Conservation (phyloP, 2,797 vertebrate genomes). For the Poliocrania exsul region DNA sequence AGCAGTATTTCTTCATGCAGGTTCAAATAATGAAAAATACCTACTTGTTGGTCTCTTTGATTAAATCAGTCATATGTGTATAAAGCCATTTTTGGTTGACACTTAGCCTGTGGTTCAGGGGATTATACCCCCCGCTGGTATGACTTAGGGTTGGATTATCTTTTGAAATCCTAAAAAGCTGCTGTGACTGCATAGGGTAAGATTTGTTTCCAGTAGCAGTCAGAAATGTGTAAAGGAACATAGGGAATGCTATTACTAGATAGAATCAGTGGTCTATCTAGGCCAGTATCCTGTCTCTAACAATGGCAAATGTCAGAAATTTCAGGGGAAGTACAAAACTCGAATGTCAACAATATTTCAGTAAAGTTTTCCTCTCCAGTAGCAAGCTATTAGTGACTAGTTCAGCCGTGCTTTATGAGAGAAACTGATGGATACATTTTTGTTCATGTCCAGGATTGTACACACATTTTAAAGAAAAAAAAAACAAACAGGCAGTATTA, state of each 20-base stretch:
- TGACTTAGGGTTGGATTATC: not conserved
- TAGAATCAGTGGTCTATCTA: not conserved
- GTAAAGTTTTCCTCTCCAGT: not conserved
- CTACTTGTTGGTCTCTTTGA: not conserved
- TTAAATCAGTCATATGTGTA: not conserved
- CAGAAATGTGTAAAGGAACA: not conserved
- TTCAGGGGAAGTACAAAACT: not conserved
- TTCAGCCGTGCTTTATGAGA: not conserved
- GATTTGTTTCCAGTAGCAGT: constrained; percentile 5
- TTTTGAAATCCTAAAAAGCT: constrained; percentile 24
- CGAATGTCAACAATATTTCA: not conserved
- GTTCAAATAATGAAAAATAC: not conserved
- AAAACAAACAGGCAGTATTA: not conserved
- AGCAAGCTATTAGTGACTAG: not conserved
- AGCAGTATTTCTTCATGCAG: not conserved
- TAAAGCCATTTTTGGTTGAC: not conserved
- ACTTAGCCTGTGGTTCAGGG: not conserved
- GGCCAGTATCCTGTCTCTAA: not conserved
- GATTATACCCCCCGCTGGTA: not conserved
- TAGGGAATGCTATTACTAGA: not conserved
- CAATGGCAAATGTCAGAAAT: not conserved
- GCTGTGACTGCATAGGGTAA: not conserved
- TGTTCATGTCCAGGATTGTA: not conserved
- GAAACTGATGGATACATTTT: not conserved
- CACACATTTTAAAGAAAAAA: not conserved